Evolutionary conservation across 2,888 invertebrate genomes (phyloP), one percentile per base, ranked within the genome.

Genomic region (Tryphoninae sp.): DNA sequence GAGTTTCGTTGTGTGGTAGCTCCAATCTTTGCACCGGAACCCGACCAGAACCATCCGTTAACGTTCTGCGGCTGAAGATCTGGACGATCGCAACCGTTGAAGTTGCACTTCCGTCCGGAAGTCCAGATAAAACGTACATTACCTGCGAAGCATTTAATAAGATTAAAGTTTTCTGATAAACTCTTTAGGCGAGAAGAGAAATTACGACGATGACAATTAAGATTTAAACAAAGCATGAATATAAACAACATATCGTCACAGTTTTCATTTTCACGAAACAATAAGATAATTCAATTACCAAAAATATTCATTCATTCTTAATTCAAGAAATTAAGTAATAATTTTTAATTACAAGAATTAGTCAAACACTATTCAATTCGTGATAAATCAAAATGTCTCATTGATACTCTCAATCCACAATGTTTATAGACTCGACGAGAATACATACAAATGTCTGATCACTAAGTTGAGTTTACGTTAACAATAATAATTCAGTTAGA

Each of bases 11-110:
- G 96, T 45, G 96, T 95, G 74, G 97, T 97, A 81, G 97, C 95
- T 62, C 97, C 97, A 90, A 97, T 96, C 93, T 97, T 97, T 83
- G 96, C 97, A 42, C 97, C 97, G 8, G 97, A 97, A 84, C 97
- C 97, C 6, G 97, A 97, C 97, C 97, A 98, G 94, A 98, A 98
- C 97, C 97, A 98, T 64, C 97, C 97, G 90, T 97, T 97, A 83
- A 97, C 92, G 79, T 95, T 94, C 85, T 95, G 94, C 45, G 97
- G 97, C 88, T 96, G 95, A 85, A 97, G 93, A 91, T 97, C 97
- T 16, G 96, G 94, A 78, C 97, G 94, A 89, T 97, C 96, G 92
- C 97, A 98, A 55, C 97, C 97, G 82, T 97, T 97, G 91, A 98
- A 98, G 93, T 98, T 97, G 90, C 97, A 98, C 92, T 97, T 97